These are phyloP conservation scores for Protomyctophum bolini DNA, from an alignment of 2,113 vertebrate genomes.

Conservation along the genomic window DNA sequence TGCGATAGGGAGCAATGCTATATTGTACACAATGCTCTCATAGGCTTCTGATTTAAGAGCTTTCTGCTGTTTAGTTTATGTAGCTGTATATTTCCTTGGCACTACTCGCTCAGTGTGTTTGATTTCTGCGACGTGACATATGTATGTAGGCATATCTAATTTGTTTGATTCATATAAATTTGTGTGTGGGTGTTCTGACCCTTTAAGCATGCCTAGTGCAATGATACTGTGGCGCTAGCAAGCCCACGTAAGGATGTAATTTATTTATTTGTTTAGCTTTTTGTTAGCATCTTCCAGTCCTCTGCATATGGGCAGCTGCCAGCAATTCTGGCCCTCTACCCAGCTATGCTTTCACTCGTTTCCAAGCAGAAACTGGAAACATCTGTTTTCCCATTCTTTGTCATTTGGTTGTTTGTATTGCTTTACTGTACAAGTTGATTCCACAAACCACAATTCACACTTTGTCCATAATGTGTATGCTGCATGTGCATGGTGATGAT, in stretches of 20 bases:
- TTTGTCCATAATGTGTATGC: neutral
- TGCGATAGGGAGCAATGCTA: constrained; percentile 1
- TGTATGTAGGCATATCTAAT: no score
- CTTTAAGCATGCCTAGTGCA: constrained; percentile 15
- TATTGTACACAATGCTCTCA: neutral
- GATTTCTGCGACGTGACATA: no score
- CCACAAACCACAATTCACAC: constrained; percentile 3
- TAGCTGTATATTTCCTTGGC: no score
- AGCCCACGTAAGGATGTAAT: neutral
- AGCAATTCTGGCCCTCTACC: constrained; percentile 20
- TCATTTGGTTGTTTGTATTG: constrained; percentile 35
- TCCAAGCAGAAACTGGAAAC: constrained; percentile 29
- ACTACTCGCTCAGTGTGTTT: no score
- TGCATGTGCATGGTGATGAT: constrained; percentile 3
- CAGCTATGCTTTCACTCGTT: constrained; percentile 31
- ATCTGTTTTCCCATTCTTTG: constrained; percentile 38
- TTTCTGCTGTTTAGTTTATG: constrained; percentile 21
- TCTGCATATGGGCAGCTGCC: neutral
- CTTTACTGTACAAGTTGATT: constrained; percentile 22
- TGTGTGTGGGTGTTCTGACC: no score
- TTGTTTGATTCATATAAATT: no score
- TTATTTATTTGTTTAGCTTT: neutral
- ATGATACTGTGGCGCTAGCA: neutral
- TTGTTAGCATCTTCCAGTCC: neutral
- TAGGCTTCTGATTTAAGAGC: constrained; percentile 9